Evolutionary conservation across 1,140 invertebrate genomes (phyloP), one percentile per base, ranked within the genome.

Genomic region (Onthophagus taurus): DNA sequence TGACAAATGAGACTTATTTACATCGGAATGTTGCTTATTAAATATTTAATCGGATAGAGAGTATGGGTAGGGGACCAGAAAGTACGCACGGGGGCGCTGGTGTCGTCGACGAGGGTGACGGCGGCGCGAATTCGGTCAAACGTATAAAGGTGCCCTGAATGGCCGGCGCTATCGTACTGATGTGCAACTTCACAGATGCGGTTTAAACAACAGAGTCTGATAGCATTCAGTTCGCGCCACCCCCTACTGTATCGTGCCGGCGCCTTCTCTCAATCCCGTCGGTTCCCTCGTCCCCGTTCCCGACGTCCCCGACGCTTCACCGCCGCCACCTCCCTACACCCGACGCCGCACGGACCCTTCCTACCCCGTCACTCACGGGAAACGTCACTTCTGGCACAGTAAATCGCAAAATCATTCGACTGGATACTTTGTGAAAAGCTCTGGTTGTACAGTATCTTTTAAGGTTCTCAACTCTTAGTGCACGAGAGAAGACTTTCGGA

Each of bases 371-470:
- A 53, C 48, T 55, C 53, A 48, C 50, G 53, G 53, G 50, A 55
- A 55, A 55, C 53, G 53, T 55, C 53, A 55, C 53, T 55, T 52
- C 50, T 52, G 53, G 53, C 53, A 55, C 53, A 48, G 49, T 55
- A 55, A 53, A 55, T 50, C 50, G 53, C 53, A 53, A 52, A 55
- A 55, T 55, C 53, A 55, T 55, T 51, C 51, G 45, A 53, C 51
- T 52, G 50, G 48, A 47, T 52, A 50, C 46, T 45, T 45, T 50
- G 45, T 52, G 53, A 53, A 53, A 53, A 50, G 51, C 48, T 51
- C 45, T 50, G 48, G 47, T 50, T 45, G 44, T 45, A 45, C 35
- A 45, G 35, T 45, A 24, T 24, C 44, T 24, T 34, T 38, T 35
- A 45, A 39, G 19, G 19, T 39, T 39, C 21, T 26, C 37, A 23